phyloP scores from a whole-genome alignment of 1,140 invertebrate genomes.

The Ceratoteleas bidentatus region DNA sequence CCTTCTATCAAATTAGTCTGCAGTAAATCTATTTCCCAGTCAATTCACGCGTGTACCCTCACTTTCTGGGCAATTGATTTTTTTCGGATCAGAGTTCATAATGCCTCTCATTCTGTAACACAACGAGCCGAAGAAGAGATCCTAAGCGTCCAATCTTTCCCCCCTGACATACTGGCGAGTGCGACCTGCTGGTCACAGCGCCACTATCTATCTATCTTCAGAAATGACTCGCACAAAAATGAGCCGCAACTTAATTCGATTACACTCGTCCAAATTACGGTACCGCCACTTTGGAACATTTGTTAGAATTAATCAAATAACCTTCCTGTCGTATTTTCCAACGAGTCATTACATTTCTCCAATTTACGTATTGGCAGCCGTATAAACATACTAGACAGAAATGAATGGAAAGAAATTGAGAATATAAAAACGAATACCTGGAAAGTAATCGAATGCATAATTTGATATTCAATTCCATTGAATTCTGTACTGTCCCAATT shows the following conservation, averaged over 20 bases:
- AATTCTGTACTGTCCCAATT: too few relatives aligned
- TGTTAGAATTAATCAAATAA: too few relatives aligned
- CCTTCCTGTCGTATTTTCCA: too few relatives aligned
- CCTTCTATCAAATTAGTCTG: neutral
- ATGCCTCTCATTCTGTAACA: constrained; percentile 4
- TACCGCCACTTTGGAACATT: too few relatives aligned
- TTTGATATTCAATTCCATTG: too few relatives aligned
- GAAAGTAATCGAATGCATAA: too few relatives aligned
- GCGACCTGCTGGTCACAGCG: neutral
- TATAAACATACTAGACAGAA: too few relatives aligned
- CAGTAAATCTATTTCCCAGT: neutral
- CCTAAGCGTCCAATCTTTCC: constrained; percentile 14
- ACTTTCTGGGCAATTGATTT: constrained; percentile 7
- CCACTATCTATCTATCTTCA: neutral
- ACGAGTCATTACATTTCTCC: too few relatives aligned
- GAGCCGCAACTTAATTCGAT: neutral
- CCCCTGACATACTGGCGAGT: constrained; percentile 1
- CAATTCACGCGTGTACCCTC: neutral
- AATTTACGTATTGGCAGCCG: too few relatives aligned
- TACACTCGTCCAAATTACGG: too few relatives aligned
- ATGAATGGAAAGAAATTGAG: too few relatives aligned
- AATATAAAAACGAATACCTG: too few relatives aligned
- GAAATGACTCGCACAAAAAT: neutral
- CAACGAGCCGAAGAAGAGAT: constrained; percentile 9
- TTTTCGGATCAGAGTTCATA: constrained; percentile 14